Conservation (phyloP, 2,888 invertebrate genomes). For the Amphipoea oculea region DNA sequence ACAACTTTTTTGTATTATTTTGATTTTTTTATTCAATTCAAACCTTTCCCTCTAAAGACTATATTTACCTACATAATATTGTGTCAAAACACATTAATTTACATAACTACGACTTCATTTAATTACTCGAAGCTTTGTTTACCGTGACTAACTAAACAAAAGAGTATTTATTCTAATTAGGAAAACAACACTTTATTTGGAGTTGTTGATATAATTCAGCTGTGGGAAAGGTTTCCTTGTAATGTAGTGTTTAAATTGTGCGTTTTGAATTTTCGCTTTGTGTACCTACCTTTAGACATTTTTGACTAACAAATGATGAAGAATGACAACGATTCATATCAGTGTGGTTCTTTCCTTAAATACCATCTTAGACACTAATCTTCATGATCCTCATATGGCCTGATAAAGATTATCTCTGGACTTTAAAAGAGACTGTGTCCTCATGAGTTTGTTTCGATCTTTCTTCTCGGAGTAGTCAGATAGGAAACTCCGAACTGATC, state of each 20-base stretch:
- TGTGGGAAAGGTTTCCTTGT: not conserved
- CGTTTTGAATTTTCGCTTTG: not conserved
- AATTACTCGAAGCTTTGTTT: not conserved
- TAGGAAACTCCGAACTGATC: not conserved
- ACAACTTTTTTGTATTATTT: not conserved
- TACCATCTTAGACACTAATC: not conserved
- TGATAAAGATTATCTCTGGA: not conserved
- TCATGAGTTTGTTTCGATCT: not conserved
- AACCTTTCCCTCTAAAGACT: not conserved
- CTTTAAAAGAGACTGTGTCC: not conserved
- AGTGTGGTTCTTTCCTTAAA: not conserved
- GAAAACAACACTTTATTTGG: not conserved
- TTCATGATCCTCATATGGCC: not conserved
- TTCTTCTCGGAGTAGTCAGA: not conserved
- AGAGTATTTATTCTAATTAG: constrained; percentile 12
- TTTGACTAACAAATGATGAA: not conserved
- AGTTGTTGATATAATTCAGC: not conserved
- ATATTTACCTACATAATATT: not conserved
- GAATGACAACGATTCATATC: no score
- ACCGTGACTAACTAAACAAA: constrained; percentile 23
- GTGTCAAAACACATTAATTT: not conserved
- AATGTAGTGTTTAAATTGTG: not conserved
- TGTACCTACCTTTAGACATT: not conserved
- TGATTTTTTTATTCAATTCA: not conserved
- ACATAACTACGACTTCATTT: constrained; percentile 19